Evolutionary conservation across 2,797 vertebrate genomes (phyloP).

Genomic region (Borostomias antarcticus): DNA sequence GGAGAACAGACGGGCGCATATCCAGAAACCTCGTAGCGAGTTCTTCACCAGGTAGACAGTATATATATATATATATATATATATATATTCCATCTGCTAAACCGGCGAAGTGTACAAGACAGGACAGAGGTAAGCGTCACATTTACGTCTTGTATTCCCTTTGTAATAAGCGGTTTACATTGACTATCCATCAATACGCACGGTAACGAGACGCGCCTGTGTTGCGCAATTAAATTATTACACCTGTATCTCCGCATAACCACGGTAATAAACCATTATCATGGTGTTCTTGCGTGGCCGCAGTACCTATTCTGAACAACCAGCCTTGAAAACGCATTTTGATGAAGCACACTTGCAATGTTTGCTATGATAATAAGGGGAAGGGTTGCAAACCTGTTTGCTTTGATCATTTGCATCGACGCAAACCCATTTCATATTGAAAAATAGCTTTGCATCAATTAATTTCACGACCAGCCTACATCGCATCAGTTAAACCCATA

Average conservation of each 20-base stretch:
- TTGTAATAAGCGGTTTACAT: too few relatives aligned
- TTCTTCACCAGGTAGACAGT: slow-evolving; percentile 8
- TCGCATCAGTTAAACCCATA: too few relatives aligned
- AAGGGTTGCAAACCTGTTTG: slow-evolving; percentile 9
- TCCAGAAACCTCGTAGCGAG: background rate
- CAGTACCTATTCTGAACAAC: background rate
- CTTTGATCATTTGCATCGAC: background rate
- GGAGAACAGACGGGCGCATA: background rate
- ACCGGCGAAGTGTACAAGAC: background rate
- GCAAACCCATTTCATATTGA: background rate
- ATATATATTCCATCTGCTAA: background rate
- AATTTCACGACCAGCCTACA: background rate
- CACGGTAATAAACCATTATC: background rate
- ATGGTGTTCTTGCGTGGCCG: background rate
- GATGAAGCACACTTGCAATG: slow-evolving; percentile 6
- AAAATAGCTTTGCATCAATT: background rate
- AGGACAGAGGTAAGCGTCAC: slow-evolving; percentile 5
- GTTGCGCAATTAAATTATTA: background rate
- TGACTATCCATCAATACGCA: background rate
- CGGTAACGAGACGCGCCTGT: background rate
- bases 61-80: too few relatives aligned
- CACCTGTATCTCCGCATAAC: slow-evolving; percentile 9
- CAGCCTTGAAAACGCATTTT: background rate
- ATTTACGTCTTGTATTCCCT: background rate
- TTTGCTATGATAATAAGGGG: too few relatives aligned